phyloP scores from a whole-genome alignment of 2,888 invertebrate species.

The Melanargia galathea region DNA sequence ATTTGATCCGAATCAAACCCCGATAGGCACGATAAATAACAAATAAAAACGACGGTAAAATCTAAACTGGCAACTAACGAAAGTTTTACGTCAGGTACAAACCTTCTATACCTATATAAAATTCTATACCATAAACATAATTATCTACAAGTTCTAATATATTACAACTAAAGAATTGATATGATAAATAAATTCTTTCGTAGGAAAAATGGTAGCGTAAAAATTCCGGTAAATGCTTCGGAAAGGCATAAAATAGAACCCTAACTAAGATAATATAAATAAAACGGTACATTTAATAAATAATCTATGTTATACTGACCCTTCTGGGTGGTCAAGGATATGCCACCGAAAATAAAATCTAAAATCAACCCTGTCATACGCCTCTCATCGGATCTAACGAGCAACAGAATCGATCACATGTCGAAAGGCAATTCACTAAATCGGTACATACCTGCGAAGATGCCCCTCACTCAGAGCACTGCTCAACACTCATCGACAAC shows the following conservation, averaged over 20 bases:
- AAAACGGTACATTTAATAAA: slow-evolving; percentile 47
- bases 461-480: slow-evolving; percentile 62
- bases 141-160: slow-evolving; percentile 63
- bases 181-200: slow-evolving; percentile 77
- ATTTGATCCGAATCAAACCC: neutral
- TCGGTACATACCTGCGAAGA: slow-evolving; percentile 70
- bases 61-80: slow-evolving; percentile 39
- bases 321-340: slow-evolving; percentile 39
- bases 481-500: slow-evolving; percentile 64
- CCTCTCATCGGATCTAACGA: slow-evolving; percentile 38
- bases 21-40: slow-evolving; percentile 14
- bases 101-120: slow-evolving; percentile 55
- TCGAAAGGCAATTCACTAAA: slow-evolving; percentile 45
- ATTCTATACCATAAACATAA: slow-evolving; percentile 52
- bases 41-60: neutral
- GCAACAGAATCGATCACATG: slow-evolving; percentile 13
- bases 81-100: slow-evolving; percentile 58
- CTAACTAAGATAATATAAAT: slow-evolving; percentile 45
- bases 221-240: slow-evolving; percentile 66
- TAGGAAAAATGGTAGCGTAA: slow-evolving; percentile 63
- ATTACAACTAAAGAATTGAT: slow-evolving; percentile 66
- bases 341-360: slow-evolving; percentile 49
- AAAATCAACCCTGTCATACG: slow-evolving; percentile 72
- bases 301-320: slow-evolving; percentile 48
- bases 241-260: slow-evolving; percentile 47